Conservation (phyloP, 1,140 invertebrate genomes). For the Leptinotarsa texana region DNA sequence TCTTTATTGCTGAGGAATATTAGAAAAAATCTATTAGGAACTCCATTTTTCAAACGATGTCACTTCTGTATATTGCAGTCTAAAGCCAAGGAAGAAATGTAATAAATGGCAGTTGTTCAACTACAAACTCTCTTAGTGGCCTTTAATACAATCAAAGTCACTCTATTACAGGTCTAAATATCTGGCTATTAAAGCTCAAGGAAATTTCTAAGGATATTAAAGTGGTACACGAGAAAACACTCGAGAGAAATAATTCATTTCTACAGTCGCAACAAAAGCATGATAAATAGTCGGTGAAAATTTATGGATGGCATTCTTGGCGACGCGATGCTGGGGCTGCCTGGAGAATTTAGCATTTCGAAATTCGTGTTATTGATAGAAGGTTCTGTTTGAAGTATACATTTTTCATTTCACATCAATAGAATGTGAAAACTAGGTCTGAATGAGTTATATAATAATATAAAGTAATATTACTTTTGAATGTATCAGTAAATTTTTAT, state of each 20-base stretch:
- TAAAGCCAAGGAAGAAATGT: not conserved
- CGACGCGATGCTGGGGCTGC: not conserved
- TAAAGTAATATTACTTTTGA: no score
- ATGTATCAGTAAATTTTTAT: no score
- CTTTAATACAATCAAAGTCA: conserved; percentile 18
- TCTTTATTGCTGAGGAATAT: no score
- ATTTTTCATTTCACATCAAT: no score
- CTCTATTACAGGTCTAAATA: conserved; percentile 30
- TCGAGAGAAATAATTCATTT: conserved; percentile 26
- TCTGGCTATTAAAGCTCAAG: conserved; percentile 22
- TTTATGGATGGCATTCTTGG: conserved; percentile 23
- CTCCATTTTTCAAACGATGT: no score
- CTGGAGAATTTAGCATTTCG: not conserved
- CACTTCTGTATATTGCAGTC: no score
- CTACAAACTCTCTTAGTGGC: not conserved
- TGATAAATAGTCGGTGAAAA: conserved; percentile 28
- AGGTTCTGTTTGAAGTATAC: no score
- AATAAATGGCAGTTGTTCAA: not conserved
- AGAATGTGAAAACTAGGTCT: no score
- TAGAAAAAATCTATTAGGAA: no score
- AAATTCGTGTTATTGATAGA: not conserved
- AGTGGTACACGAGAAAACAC: conserved; percentile 32
- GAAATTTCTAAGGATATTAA: conserved; percentile 27
- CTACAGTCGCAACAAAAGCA: conserved; percentile 23
- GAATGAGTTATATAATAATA: no score